Conservation (phyloP, 2,113 vertebrate genomes). For the Poeciliopsis occidentalis region DNA sequence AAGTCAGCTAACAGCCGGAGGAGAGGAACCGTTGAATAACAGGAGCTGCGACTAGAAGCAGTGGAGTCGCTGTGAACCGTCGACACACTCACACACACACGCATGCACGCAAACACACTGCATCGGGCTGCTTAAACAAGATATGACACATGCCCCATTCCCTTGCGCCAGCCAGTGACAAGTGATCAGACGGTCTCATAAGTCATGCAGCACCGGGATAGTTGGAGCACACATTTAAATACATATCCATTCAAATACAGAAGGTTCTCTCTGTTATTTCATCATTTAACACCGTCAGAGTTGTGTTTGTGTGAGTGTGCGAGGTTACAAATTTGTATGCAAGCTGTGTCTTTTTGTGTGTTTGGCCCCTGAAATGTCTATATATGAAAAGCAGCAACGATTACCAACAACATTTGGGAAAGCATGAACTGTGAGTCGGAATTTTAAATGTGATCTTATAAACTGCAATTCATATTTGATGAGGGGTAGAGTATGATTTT, state of each 20-base stretch:
- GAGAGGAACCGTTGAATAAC: slow-evolving; percentile 53
- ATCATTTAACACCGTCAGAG: slow-evolving; percentile 14
- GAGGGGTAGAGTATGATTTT: slow-evolving; percentile 67
- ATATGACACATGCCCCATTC: slow-evolving; percentile 70
- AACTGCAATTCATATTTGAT: slow-evolving; percentile 75
- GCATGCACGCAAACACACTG: slow-evolving; percentile 21
- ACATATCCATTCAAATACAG: slow-evolving; percentile 32
- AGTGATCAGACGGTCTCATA: slow-evolving; percentile 61
- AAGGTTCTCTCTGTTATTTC: slow-evolving; percentile 40
- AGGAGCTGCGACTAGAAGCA: slow-evolving; percentile 41
- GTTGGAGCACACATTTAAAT: slow-evolving; percentile 50
- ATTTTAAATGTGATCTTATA: slow-evolving; percentile 70
- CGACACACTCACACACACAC: slow-evolving; percentile 12
- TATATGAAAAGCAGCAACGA: not conserved
- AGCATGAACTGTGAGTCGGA: slow-evolving; percentile 56
- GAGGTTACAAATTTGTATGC: slow-evolving; percentile 19
- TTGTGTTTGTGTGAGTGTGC: slow-evolving; percentile 13
- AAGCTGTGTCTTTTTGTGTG: not conserved
- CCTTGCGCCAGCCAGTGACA: slow-evolving; percentile 57
- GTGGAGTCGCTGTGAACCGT: slow-evolving; percentile 54
- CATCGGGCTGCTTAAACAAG: slow-evolving; percentile 59
- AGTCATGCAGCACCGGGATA: slow-evolving; percentile 33
- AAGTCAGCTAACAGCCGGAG: slow-evolving; percentile 56
- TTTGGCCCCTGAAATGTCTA: slow-evolving; percentile 6
- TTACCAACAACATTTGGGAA: slow-evolving; percentile 29